Conservation (phyloP, 1,140 invertebrate species). For the Drosophila paulistorum region DNA sequence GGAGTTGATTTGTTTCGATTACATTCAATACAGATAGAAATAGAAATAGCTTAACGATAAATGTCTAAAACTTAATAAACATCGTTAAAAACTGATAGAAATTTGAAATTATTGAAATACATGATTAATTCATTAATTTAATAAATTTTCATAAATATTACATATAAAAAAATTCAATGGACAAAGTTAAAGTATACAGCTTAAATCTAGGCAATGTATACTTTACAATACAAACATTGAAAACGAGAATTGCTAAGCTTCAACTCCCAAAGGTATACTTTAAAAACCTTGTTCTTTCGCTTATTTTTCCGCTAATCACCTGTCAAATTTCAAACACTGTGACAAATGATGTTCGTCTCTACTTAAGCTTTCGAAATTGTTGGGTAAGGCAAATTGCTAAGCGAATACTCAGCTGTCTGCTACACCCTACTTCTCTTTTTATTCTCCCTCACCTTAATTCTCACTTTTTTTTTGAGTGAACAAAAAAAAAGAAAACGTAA, state of each 20-base stretch:
- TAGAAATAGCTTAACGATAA: too few species aligned
- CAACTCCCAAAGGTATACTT: slow-evolving; percentile 1
- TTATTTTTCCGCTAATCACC: slow-evolving; percentile 64
- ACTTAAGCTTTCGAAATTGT: slow-evolving; percentile 13
- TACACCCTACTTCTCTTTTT: background rate
- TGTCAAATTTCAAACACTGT: slow-evolving; percentile 69
- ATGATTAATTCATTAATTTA: too few species aligned
- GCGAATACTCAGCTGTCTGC: slow-evolving; percentile 8
- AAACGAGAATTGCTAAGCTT: background rate
- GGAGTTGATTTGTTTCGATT: background rate
- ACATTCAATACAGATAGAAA: background rate
- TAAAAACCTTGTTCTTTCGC: slow-evolving; percentile 11
- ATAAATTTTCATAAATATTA: background rate
- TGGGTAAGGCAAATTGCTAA: slow-evolving; percentile 10
- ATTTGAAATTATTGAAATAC: too few species aligned
- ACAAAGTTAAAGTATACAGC: too few species aligned
- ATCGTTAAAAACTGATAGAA: too few species aligned
- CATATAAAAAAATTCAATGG: background rate
- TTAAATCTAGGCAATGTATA: too few species aligned
- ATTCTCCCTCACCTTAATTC: background rate
- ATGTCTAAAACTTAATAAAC: too few species aligned
- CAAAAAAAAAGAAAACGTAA: slow-evolving; percentile 45
- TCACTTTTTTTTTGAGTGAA: background rate
- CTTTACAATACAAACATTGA: background rate
- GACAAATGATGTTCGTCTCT: slow-evolving; percentile 67